Conservation (phyloP, 2,113 vertebrate species). For the Rhegmatorhina hoffmannsi region DNA sequence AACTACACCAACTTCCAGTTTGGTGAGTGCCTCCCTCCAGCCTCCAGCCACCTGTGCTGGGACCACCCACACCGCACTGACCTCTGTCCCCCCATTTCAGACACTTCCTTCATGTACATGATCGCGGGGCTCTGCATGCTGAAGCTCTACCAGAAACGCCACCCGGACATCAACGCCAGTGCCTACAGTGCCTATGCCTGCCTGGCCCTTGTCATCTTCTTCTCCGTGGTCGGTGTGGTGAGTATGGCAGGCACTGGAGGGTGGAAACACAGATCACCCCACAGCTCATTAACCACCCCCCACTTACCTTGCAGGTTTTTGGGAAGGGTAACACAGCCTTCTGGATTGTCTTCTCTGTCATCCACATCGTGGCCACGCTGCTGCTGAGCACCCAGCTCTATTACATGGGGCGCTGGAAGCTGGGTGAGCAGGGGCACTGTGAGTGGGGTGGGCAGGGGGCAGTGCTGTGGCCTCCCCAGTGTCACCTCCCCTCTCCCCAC, state of each 20-base stretch:
- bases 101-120: constrained; percentile 99
- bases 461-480: fast-evolving
- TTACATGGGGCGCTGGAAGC: constrained; percentile 97
- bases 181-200: constrained; percentile 97
- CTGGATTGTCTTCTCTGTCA: constrained; percentile 93
- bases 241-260: not conserved
- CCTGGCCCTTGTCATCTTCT: constrained; percentile 94
- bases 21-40: constrained; percentile 67
- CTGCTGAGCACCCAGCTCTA: constrained; percentile 97
- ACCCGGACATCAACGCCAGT: constrained; percentile 96
- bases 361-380: constrained; percentile 91
- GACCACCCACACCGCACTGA: fast-evolving
- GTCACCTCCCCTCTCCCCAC: not conserved
- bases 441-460: fast-evolving
- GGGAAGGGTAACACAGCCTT: constrained; percentile 90
- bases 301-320: constrained; percentile 79
- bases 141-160: constrained; percentile 97
- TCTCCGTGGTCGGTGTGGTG: constrained; percentile 96
- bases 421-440: constrained; percentile 66
- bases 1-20: constrained; percentile 99
- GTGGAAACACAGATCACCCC: fast-evolving
- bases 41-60: fast-evolving
- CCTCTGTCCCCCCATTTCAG: constrained; percentile 42
- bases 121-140: constrained; percentile 97
- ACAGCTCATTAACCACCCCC: fast-evolving